Base-by-base conservation (phyloP, 1,140 invertebrate genomes). In the Andricus grossulariae region DNA sequence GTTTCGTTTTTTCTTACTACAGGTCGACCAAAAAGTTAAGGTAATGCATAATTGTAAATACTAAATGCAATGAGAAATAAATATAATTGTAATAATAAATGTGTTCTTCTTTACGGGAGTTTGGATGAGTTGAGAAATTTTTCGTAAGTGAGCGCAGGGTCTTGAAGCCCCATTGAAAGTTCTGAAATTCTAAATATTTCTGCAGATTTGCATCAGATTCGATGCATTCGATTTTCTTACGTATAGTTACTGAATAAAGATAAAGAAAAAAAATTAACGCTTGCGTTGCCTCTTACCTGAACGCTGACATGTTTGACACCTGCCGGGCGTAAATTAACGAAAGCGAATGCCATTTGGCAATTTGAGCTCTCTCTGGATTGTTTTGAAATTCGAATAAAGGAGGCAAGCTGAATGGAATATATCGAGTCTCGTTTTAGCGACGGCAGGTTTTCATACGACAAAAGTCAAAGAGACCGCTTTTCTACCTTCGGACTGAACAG, bases 261-360 rank as follows among this genome's bases (percentile, higher is more conserved):
- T 73, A 45, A 12, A 75, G 70, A 77, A 74, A 73, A n/a, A 70
- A 71, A 55, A 82, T 76, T 71, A 77, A 52, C 51, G 50, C 25
- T 39, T 18, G 12, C 71, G 19, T 66, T 70, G 25, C 19, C 72
- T 75, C 75, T 79, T 73, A 49, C 57, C 32, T 50, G 80, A 25
- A 78, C 66, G 80, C 74, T 78, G 77, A 82, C 75, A 76, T 82
- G 80, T 82, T 82, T 82, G 77, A 82, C 80, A 82, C 72, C 79
- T 82, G 70, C 71, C 75, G 50, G 72, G 75, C 72, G 73, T 82
- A 82, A 82, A 82, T 82, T 82, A 79, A 77, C 77, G 72, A 75
- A 79, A 76, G 52, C 66, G 72, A 32, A 72, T 49, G 76, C 70
- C 73, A 74, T 75, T 77, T 71, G 71, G 72, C 77, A 70, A 70